These are phyloP conservation scores for Scotopteryx bipunctaria DNA, from an alignment of 2,888 invertebrate genomes.

Conservation along the genomic window DNA sequence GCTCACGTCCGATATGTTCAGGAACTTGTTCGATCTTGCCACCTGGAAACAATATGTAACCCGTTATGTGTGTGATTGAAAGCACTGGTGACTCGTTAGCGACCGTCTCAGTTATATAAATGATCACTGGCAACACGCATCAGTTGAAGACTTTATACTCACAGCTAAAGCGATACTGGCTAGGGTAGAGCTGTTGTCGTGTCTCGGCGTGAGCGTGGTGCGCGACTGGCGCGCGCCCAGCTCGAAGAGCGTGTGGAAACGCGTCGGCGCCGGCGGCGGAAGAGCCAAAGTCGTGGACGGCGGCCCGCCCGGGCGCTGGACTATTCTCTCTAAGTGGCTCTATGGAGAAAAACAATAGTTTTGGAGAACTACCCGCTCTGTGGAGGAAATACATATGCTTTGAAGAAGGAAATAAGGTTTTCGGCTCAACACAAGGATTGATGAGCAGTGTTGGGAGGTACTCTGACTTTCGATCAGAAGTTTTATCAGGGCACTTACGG, in stretches of 20 bases:
- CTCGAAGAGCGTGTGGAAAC: slow-evolving; percentile 94
- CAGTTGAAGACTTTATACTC: slow-evolving; percentile 37
- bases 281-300: slow-evolving; percentile 62
- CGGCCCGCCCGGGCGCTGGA: slow-evolving; percentile 89
- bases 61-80: too few relatives aligned
- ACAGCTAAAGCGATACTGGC: slow-evolving; percentile 90
- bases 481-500: too few relatives aligned
- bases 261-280: slow-evolving; percentile 79
- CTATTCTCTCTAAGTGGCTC: slow-evolving; percentile 94
- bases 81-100: too few relatives aligned
- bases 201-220: slow-evolving; percentile 72
- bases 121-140: too few relatives aligned
- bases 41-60: slow-evolving; percentile 82
- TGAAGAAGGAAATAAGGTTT: too few relatives aligned
- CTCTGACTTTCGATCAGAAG: too few relatives aligned
- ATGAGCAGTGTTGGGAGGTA: too few relatives aligned
- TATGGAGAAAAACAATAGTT: slow-evolving; percentile 72
- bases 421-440: too few relatives aligned
- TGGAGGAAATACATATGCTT: slow-evolving; percentile 30
- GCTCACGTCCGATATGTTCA: slow-evolving; percentile 95
- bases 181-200: slow-evolving; percentile 87
- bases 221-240: slow-evolving; percentile 86
- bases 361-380: too few relatives aligned
- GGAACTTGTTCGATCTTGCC: slow-evolving; percentile 92
- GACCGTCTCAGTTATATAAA: too few relatives aligned